Base-by-base conservation (phyloP, 2,888 invertebrate genomes). In the Lycia hirtaria region DNA sequence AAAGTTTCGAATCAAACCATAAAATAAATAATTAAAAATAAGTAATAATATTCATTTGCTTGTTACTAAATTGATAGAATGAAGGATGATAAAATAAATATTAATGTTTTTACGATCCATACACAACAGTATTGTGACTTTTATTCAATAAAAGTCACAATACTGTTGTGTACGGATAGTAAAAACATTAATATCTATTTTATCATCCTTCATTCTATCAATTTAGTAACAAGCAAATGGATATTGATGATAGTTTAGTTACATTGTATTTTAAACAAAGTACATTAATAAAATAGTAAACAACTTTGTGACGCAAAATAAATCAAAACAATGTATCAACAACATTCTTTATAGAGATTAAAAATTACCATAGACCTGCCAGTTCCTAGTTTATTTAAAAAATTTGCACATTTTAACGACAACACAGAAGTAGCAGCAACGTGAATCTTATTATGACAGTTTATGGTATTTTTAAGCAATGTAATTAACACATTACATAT, bases 351-450 rank as follows among this genome's bases (percentile, higher is more conserved):
- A 19, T 43, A 6, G 14, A 9, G 10, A 1, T 5, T 5, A 32
- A 33, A 44, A 40, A 50, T 57, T 51, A 57, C 10, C 33, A 38
- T 24, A n/a, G n/a, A 15, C 1, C 12, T 48, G 57, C 44, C 48
- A 61, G 43, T 57, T 57, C 56, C 60, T 57, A 19, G 20, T 12
- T 30, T 41, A 32, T 57, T 59, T 41, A 28, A 28, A 51, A 17
- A 49, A 45, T 22, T 22, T 9, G n/a, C n/a, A 12, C 22, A n/a
- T 4, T 14, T 40, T 47, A 32, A 22, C 32, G 38, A 47, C 38
- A 54, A 47, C 53, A 45, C 38, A 17, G 28, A 38, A 30, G 26
- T 49, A 49, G 37, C 49, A 12, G 24, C 12, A 17, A 38, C n/a
- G n/a, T n/a, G n/a, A n/a, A n/a, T n/a, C n/a, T n/a, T n/a, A n/a